Evolutionary conservation across 2,797 vertebrate species (phyloP).

Genomic region (Centroberyx gerrardi): DNA sequence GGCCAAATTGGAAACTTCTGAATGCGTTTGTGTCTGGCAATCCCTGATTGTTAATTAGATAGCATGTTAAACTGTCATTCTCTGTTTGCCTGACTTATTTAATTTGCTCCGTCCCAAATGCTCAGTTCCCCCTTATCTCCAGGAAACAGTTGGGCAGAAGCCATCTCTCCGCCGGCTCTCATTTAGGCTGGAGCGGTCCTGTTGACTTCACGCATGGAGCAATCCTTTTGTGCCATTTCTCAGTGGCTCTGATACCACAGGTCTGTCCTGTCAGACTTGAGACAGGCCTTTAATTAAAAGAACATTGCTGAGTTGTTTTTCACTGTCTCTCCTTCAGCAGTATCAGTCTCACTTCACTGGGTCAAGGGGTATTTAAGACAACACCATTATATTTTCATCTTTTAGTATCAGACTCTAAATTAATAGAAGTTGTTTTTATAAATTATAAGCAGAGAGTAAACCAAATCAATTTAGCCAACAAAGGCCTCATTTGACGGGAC

Average conservation of each 20-base stretch:
- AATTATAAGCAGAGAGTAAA: neutral
- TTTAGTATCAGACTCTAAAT: slow-evolving; percentile 37
- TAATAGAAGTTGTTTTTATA: slow-evolving; percentile 14
- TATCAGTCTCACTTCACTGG: slow-evolving; percentile 47
- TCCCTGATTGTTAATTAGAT: slow-evolving; percentile 81
- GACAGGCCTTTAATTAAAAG: slow-evolving; percentile 77
- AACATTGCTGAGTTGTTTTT: slow-evolving; percentile 59
- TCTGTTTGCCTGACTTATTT: slow-evolving; percentile 72
- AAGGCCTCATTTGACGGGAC: slow-evolving; percentile 2
- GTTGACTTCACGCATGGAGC: slow-evolving; percentile 75
- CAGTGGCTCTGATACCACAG: slow-evolving; percentile 60
- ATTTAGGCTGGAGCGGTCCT: slow-evolving; percentile 61
- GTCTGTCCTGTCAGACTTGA: slow-evolving; percentile 67
- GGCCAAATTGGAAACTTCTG: slow-evolving; percentile 56
- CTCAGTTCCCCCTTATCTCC: slow-evolving; percentile 78
- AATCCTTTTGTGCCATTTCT: slow-evolving; percentile 67
- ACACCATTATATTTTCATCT: slow-evolving; percentile 36
- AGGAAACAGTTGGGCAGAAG: slow-evolving; percentile 80
- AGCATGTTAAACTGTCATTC: slow-evolving; percentile 70
- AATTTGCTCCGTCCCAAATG: slow-evolving; percentile 73
- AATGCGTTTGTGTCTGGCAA: slow-evolving; percentile 57
- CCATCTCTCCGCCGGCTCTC: slow-evolving; percentile 74
- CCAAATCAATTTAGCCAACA: neutral
- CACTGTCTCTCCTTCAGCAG: slow-evolving; percentile 45
- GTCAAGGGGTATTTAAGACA: slow-evolving; percentile 46